A percentile compares a stretch with the other conserved stretches of the same genome.
These are phyloP conservation scores for Mormyrops attenuatus DNA, from an alignment of 2,797 vertebrate species.

Conservation along the genomic window DNA sequence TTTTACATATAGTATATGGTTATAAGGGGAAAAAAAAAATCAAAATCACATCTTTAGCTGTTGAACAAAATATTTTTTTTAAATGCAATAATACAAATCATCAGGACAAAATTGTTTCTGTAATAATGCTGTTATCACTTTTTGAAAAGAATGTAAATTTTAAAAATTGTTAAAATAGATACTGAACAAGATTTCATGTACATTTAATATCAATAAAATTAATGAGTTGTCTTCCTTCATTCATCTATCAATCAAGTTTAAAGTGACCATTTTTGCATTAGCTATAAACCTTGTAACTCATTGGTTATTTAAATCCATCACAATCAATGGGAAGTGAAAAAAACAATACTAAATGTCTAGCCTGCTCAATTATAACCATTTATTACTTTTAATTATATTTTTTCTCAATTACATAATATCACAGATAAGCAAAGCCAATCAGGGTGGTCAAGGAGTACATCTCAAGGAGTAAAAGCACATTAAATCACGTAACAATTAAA, in stretches of 20 bases:
- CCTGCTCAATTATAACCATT: background rate
- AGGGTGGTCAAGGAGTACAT: background rate
- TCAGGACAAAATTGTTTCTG: background rate
- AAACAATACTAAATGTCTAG: background rate
- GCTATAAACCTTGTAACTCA: background rate
- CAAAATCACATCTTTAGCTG: background rate
- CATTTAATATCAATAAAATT: background rate
- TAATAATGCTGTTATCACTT: background rate
- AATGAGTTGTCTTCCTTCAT: background rate
- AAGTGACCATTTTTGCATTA: background rate
- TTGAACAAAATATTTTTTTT: background rate
- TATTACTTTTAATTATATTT: background rate
- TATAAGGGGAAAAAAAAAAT: background rate
- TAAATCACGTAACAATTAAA: background rate
- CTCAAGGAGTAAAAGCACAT: background rate
- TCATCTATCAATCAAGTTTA: background rate
- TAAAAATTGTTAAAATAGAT: background rate
- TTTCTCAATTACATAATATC: background rate
- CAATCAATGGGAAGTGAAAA: background rate
- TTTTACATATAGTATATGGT: background rate
- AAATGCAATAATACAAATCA: background rate
- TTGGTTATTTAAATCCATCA: conserved; percentile 1
- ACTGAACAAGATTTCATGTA: background rate
- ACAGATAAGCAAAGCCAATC: background rate
- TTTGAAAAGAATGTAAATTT: background rate